Conservation (phyloP, 2,888 invertebrate species). For the Oxyteleia sp. region DNA sequence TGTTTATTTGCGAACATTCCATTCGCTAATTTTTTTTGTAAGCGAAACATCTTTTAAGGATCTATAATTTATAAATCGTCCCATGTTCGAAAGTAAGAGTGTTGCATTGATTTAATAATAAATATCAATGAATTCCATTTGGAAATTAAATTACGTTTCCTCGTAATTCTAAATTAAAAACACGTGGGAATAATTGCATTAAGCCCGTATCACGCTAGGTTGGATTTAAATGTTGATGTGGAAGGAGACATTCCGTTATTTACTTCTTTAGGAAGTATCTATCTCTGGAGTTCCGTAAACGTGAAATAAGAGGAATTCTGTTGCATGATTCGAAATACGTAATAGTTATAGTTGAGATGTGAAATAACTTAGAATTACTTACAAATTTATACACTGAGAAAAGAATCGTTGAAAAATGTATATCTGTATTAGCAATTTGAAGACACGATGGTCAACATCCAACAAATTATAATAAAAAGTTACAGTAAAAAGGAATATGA, state of each 20-base stretch:
- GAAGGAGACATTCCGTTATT: conserved; percentile 53
- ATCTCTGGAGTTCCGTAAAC: conserved; percentile 43
- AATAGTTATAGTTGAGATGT: conserved; percentile 17
- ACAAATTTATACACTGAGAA: neutral
- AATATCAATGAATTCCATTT: neutral
- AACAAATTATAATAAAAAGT: too few relatives aligned
- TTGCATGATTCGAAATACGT: conserved; percentile 47
- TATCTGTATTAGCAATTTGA: too few relatives aligned
- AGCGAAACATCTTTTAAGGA: neutral
- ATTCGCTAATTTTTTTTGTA: neutral
- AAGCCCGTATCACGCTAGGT: conserved; percentile 1
- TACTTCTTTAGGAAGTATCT: conserved; percentile 53
- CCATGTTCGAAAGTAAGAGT: neutral
- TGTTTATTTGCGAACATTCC: neutral
- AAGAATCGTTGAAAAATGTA: too few relatives aligned
- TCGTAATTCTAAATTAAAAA: conserved; percentile 18
- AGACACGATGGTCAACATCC: too few relatives aligned
- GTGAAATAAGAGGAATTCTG: conserved; percentile 39
- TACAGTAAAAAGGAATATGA: too few relatives aligned
- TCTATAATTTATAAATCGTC: neutral
- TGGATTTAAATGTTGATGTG: too few relatives aligned
- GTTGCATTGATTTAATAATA: neutral
- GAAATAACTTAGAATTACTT: conserved; percentile 12
- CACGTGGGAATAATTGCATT: conserved; percentile 36
- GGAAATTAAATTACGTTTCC: neutral